Evolutionary conservation across 2,888 invertebrate genomes (phyloP).

Genomic region (Craniophora ligustri): DNA sequence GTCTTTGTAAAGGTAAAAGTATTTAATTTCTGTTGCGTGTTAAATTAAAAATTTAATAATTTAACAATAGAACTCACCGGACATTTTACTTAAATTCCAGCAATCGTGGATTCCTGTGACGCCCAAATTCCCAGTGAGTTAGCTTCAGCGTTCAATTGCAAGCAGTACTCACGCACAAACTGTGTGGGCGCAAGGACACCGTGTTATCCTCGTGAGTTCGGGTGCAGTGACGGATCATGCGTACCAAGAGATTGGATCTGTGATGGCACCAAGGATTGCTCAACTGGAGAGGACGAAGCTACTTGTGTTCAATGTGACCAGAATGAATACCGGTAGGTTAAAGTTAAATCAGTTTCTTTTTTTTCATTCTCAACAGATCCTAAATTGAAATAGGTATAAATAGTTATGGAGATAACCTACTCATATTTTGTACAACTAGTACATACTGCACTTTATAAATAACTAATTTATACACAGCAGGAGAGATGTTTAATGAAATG

Average conservation of each 20-base stretch:
- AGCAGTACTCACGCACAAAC: conserved; percentile 88
- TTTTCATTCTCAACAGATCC: no score
- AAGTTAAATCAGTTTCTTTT: not conserved
- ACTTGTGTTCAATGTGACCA: conserved; percentile 80
- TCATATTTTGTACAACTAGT: no score
- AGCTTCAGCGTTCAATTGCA: conserved; percentile 89
- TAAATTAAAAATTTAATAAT: no score
- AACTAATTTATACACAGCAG: no score
- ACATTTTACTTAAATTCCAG: conserved; percentile 70
- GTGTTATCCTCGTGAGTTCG: conserved; percentile 87
- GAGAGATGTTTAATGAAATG: no score
- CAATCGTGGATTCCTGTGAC: conserved; percentile 89
- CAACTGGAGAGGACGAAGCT: conserved; percentile 89
- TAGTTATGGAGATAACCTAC: no score
- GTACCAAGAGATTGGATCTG: conserved; percentile 90
- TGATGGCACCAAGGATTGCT: conserved; percentile 90
- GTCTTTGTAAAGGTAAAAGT: conserved; percentile 90
- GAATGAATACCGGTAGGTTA: conserved; percentile 75
- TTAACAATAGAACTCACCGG: not conserved
- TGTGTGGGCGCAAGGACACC: conserved; percentile 85
- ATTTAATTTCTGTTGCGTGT: not conserved
- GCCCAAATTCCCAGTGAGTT: conserved; percentile 89
- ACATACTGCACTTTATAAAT: no score
- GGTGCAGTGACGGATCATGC: conserved; percentile 89
- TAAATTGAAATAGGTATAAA: not conserved